Conservation (phyloP, 2,797 vertebrate species). For the Smutsia gigantea region DNA sequence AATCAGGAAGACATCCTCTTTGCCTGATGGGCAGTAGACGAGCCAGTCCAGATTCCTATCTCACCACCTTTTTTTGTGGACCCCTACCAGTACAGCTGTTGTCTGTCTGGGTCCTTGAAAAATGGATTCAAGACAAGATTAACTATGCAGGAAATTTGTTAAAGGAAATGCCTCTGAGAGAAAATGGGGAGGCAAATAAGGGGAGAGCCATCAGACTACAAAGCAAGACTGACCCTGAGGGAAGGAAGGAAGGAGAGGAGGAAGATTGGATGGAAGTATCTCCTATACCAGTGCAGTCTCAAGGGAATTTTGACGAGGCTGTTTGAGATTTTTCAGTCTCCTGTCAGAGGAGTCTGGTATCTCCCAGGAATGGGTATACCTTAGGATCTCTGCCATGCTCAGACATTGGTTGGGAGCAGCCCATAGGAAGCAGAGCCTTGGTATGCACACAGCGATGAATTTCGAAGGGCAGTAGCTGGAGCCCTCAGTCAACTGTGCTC, state of each 20-base stretch:
- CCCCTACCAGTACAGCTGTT: neutral
- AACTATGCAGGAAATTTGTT: neutral
- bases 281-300: neutral
- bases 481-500: neutral
- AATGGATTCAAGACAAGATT: neutral
- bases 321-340: neutral
- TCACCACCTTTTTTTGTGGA: neutral
- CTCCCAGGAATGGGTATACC: neutral
- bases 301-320: neutral
- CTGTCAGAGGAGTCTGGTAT: neutral
- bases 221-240: neutral
- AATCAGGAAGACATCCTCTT: neutral
- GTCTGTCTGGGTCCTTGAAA: conserved; percentile 5
- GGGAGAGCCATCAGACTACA: neutral
- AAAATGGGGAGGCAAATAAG: neutral
- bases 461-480: neutral
- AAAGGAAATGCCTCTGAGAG: neutral
- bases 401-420: neutral
- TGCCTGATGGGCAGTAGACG: neutral
- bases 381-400: neutral
- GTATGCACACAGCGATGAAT: neutral
- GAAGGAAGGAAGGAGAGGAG: neutral
- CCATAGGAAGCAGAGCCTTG: neutral
- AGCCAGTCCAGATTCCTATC: neutral
- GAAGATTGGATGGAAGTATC: neutral